Base-by-base conservation (phyloP, 2,888 invertebrate species). In the Cataglyphis rosenhaueri region DNA sequence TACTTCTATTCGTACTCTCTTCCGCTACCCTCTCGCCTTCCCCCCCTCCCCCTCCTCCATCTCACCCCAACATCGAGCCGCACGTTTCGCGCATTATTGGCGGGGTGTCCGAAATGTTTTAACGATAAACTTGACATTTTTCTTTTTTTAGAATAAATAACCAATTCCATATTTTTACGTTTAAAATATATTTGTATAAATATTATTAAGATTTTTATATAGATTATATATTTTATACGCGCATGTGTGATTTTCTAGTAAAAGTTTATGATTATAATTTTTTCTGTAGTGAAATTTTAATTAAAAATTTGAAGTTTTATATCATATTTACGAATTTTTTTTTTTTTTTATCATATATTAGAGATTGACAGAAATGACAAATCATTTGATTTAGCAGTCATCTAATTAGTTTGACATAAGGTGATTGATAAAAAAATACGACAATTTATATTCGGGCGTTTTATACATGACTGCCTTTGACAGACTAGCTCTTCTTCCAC, bases 1-100 rank as follows among this genome's bases (percentile, higher is more conserved):
- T 79, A 18, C 81, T 84, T 84, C 78, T 81, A n/a, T 38, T 32
- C 44, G 61, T 25, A 32, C 64, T 82, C 85, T 57, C 32, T 38
- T 41, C 29, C 73, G 44, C 32, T 59, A 71, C 59, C 29, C 71
- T 25, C 0, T 6, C 32, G 6, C 32, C n/a, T 25, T 1, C 25
- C 25, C 15, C n/a, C 25, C 25, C 25, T 0, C 32, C 32, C 32
- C 32, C n/a, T 25, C 25, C 25, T 25, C 15, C n/a, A 41, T 57
- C 76, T 41, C 55, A 29, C 21, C 18, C 32, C 57, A 68, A 38
- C 48, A 3, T 48, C 32, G 41, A 57, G 48, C 41, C 78, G 18
- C 48, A 52, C 29, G 76, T 55, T 38, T 76, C 55, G 71, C 41
- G 29, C 38, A 41, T 41, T 29, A 32, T 29, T 5, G n/a, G 29